Evolutionary conservation across 2,113 vertebrate genomes (phyloP), one percentile per base, ranked within the genome.

Genomic region (Oceanites oceanicus): DNA sequence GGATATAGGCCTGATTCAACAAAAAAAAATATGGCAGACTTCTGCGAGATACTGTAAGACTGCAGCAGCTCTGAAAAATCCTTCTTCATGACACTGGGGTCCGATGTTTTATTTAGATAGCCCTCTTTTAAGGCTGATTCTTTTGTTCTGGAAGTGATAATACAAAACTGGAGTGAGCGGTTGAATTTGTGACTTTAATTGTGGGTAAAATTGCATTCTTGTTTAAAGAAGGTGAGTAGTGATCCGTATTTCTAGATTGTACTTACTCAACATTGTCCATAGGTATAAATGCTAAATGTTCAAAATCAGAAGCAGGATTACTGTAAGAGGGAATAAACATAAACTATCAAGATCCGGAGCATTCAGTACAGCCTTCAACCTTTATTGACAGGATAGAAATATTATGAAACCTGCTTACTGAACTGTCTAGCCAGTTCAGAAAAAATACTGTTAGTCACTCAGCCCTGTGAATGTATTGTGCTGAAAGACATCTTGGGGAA

Each of bases 11-110:
- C 90, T 13, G 80, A 21, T 88, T 68, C 70, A 92, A 94, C 91
- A 72, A 40, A 66, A 88, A 91, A 91, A 86, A 95, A 96, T 0
- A 96, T 84, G 94, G 92, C 95, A 96, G 91, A 36, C 76, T 90
- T n/a, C 42, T 86, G 74, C 63, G 70, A 14, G 73, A 13, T 58
- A 36, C 15, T 23, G 86, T 12, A 23, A 45, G 92, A 52, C 92
- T 94, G 96, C 91, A 72, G 95, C 65, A 81, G 94, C 89, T 66
- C 78, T 29, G 90, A 45, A 26, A 70, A 78, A 74, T 6, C 82
- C 77, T 50, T 9, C 38, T 45, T 90, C 45, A 6, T 34, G 45
- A 83, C 89, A 47, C 34, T 3, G 23, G 26, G 40, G 25, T 34
- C 68, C 85, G 90, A 13, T 16, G 79, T 59, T 63, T 36, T 63